Base-by-base conservation (phyloP, 2,888 invertebrate genomes). In the Seira ritae region DNA sequence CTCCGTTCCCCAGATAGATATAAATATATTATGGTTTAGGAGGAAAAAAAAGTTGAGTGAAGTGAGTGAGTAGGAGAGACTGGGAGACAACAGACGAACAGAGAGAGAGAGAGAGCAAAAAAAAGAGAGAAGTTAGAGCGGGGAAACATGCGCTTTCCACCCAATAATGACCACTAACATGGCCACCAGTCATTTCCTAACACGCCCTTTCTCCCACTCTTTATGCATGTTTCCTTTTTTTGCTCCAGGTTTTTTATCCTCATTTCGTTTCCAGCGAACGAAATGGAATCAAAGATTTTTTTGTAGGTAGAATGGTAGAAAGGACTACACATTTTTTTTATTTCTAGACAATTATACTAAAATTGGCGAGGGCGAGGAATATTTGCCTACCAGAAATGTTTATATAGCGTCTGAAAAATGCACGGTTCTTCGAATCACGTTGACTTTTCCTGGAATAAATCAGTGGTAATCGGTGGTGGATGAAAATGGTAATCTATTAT, bases 101-200 rank as follows among this genome's bases (percentile, higher is more conserved):
- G 72, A 23, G 55, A 65, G 55, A 15, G 15, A 24, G 10, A 66
- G 72, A 23, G 55, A 65, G 55, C 6, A 37, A n/a, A 23, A 23
- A 68, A 68, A 37, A 74, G 67, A 50, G 71, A 78, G 79, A 86
- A 85, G 83, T 77, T 75, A 80, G 86, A 79, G 84, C 79, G 79
- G 87, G 81, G 84, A 86, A 87, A 88, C 87, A 88, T 89, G 89
- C 89, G 89, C 89, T 89, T 87, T 88, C 85, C 85, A 85, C 84
- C 87, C 87, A 87, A 87, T 88, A 88, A 88, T 89, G 89, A 89
- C 89, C 89, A 89, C 88, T 88, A 89, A 89, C 89, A 89, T 89
- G 89, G 89, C 89, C 89, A 89, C 89, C 89, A 89, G 89, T 89
- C 89, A 88, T 88, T 89, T 88, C 87, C 87, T 86, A 88, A 86